A percentile compares a stretch with the other conserved stretches of the same genome.
Conservation (phyloP, 2,888 invertebrate species). For the Drosophila anceps region DNA sequence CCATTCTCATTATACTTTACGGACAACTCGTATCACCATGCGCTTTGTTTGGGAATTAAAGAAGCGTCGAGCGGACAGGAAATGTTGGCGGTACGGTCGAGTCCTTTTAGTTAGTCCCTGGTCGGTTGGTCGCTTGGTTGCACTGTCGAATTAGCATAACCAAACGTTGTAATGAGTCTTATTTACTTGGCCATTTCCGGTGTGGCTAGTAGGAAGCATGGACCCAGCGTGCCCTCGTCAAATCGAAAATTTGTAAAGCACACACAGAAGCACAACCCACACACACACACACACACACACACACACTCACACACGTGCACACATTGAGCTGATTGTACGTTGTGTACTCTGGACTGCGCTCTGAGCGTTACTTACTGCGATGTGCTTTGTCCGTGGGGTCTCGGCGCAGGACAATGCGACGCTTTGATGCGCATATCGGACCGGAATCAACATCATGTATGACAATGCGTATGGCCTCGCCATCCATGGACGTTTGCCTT, state of each 20-base stretch:
- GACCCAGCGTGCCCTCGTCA: conserved; percentile 33
- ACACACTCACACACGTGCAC: not conserved
- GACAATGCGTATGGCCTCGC: conserved; percentile 96
- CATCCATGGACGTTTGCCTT: conserved; percentile 94
- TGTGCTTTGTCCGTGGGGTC: conserved; percentile 94
- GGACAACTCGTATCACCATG: conserved; percentile 30
- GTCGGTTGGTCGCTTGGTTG: conserved; percentile 7
- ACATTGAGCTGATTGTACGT: conserved; percentile 32
- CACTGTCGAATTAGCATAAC: conserved; percentile 72
- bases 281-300: not conserved
- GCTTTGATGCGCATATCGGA: conserved; percentile 88
- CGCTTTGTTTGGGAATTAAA: conserved; percentile 58
- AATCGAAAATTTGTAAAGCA: conserved; percentile 50
- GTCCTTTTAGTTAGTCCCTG: conserved; percentile 29
- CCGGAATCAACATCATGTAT: conserved; percentile 96
- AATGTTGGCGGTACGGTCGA: conserved; percentile 47
- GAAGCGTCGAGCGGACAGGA: conserved; percentile 46
- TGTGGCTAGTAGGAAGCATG: conserved; percentile 39
- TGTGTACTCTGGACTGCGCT: not conserved
- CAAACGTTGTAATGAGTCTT: conserved; percentile 78
- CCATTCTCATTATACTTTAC: conserved; percentile 60
- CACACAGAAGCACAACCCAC: conserved; percentile 17
- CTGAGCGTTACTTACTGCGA: conserved; percentile 89
- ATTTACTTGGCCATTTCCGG: conserved; percentile 80
- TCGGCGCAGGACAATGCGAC: conserved; percentile 90